Evolutionary conservation across 2,888 invertebrate genomes (phyloP).

Genomic region (Leptinotarsa tumamoca): DNA sequence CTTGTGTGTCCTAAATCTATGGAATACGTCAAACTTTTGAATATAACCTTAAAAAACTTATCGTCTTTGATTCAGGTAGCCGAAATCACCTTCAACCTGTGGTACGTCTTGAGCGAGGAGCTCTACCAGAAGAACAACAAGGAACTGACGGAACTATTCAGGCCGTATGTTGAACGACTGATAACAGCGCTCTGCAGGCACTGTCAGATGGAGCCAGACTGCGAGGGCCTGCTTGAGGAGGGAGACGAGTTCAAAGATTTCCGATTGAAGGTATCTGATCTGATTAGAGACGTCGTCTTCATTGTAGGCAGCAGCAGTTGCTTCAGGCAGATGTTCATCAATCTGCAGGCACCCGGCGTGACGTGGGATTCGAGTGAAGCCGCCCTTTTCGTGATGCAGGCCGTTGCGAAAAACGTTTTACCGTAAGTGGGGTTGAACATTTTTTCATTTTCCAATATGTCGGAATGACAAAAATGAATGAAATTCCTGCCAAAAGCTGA

Average conservation of each 20-base stretch:
- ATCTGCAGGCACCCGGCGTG: slow-evolving; percentile 77
- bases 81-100: slow-evolving; percentile 94
- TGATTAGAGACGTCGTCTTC: slow-evolving; percentile 97
- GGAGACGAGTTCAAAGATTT: slow-evolving; percentile 88
- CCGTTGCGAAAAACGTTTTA: slow-evolving; percentile 93
- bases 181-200: slow-evolving; percentile 89
- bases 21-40: too few relatives aligned
- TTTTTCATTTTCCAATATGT: not conserved
- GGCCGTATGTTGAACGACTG: slow-evolving; percentile 91
- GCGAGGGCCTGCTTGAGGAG: slow-evolving; percentile 86
- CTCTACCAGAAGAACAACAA: slow-evolving; percentile 90
- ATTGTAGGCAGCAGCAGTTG: slow-evolving; percentile 93
- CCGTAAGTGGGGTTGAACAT: slow-evolving; percentile 77
- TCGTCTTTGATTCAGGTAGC: slow-evolving; percentile 61
- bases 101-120: slow-evolving; percentile 96
- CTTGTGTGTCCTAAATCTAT: too few relatives aligned
- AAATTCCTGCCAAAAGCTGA: too few relatives aligned
- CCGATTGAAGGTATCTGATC: slow-evolving; percentile 83
- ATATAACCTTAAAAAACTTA: not conserved
- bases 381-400: slow-evolving; percentile 93
- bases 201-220: slow-evolving; percentile 96
- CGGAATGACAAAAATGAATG: too few relatives aligned
- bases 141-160: slow-evolving; percentile 83
- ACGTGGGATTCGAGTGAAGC: slow-evolving; percentile 96
- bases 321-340: slow-evolving; percentile 90